Conservation (phyloP, 2,888 invertebrate species). For the Drosophila dives region DNA sequence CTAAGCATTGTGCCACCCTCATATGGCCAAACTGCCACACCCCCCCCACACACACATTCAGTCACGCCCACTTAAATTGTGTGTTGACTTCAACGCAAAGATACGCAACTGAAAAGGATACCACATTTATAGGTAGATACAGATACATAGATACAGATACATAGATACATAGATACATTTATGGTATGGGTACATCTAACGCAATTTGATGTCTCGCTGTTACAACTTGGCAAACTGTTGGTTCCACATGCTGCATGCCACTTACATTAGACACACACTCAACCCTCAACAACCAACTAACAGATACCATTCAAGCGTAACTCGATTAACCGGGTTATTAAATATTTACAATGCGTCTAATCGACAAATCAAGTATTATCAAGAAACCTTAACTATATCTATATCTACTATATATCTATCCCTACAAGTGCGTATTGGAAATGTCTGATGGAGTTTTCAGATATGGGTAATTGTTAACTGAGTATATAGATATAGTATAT, state of each 20-base stretch:
- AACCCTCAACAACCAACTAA: background rate
- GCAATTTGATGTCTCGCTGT: conserved; percentile 28
- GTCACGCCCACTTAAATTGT: conserved; percentile 20
- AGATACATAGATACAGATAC: background rate
- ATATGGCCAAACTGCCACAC: conserved; percentile 20
- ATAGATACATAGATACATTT: background rate
- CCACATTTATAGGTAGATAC: background rate
- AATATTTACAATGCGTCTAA: background rate
- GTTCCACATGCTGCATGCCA: conserved; percentile 48
- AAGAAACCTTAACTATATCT: background rate
- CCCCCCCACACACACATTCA: conserved; percentile 2
- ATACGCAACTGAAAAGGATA: background rate
- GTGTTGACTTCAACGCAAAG: conserved; percentile 5
- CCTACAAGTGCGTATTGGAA: too few relatives aligned
- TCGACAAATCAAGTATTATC: background rate
- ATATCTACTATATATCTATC: background rate
- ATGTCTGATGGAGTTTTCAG: too few relatives aligned
- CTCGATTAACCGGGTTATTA: background rate
- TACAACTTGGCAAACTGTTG: conserved; percentile 45
- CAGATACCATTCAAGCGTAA: conserved; percentile 2
- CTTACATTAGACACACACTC: conserved; percentile 26
- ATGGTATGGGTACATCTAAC: background rate
- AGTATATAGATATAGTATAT: too few relatives aligned
- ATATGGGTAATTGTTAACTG: too few relatives aligned
- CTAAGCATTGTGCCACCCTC: conserved; percentile 44